phyloP scores from a whole-genome alignment of 2,888 invertebrate species.

The Tinea pellionella region DNA sequence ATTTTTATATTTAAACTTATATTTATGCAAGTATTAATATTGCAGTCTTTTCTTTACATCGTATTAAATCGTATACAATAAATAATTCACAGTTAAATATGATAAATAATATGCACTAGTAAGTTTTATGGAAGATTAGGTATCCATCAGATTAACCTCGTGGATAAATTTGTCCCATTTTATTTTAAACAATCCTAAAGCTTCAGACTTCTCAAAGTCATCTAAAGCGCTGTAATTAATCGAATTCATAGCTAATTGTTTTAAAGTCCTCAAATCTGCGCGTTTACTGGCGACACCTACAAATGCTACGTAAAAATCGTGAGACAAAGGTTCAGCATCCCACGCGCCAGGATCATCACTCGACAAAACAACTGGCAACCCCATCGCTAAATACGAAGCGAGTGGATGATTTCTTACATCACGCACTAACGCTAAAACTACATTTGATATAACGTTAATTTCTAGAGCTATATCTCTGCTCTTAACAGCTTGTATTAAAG shows the following conservation, averaged over 20 bases:
- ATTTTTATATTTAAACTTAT: no score
- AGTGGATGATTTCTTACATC: constrained; percentile 85
- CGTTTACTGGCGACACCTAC: constrained; percentile 77
- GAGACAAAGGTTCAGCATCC: constrained; percentile 78
- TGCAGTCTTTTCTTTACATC: no score
- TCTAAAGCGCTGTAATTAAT: constrained; percentile 73
- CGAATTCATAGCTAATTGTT: constrained; percentile 81
- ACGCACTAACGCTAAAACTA: constrained; percentile 74
- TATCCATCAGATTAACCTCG: constrained; percentile 16
- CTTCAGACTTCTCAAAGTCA: constrained; percentile 26
- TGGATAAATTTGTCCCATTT: constrained; percentile 43
- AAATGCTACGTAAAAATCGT: constrained; percentile 84
- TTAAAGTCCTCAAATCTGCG: constrained; percentile 77
- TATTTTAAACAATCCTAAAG: constrained; percentile 30
- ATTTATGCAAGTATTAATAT: no score
- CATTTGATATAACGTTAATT: constrained; percentile 84
- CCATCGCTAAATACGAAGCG: constrained; percentile 72
- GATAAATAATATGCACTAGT: no score
- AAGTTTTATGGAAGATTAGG: no score
- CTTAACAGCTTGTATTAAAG: constrained; percentile 66
- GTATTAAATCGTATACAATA: no score
- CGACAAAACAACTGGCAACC: constrained; percentile 79
- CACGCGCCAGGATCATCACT: constrained; percentile 85
- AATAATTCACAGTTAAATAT: no score
- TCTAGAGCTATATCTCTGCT: constrained; percentile 76